Evolutionary conservation across 2,113 vertebrate genomes (phyloP).

Genomic region (Eubucco bourcierii): DNA sequence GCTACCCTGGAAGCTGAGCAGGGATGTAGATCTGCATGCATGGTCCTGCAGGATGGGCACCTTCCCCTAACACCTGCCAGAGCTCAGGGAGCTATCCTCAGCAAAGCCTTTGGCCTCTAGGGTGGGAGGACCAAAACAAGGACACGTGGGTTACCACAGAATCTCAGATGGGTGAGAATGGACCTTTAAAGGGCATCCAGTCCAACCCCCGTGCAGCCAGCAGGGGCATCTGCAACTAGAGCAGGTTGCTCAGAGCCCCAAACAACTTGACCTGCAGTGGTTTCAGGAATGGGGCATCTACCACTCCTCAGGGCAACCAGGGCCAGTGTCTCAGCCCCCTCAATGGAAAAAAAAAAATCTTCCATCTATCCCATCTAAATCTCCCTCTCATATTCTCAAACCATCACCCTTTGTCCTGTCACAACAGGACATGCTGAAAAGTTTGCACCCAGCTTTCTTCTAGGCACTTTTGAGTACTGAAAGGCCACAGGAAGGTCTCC

Average conservation of each 20-base stretch:
- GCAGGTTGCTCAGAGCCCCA: neutral
- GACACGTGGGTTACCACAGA: neutral
- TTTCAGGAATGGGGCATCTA: neutral
- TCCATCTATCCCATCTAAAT: neutral
- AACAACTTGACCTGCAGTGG: neutral
- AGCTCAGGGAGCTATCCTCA: rapidly evolving
- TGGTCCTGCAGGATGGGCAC: neutral
- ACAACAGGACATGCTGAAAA: neutral
- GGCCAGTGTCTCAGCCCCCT: neutral
- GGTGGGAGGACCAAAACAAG: rapidly evolving
- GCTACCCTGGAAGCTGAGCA: neutral
- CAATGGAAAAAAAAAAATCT: neutral
- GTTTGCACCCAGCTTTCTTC: too few relatives aligned
- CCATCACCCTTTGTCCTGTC: neutral
- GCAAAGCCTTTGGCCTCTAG: neutral
- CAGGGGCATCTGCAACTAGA: neutral
- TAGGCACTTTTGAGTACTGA: neutral
- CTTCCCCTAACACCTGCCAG: neutral
- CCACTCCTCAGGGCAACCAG: neutral
- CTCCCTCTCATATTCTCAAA: neutral
- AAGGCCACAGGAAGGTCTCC: neutral
- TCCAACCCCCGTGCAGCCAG: neutral
- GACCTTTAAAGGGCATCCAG: neutral
- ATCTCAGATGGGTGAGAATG: neutral
- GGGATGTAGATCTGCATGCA: neutral